These are phyloP conservation scores for Nomada ferruginata DNA, from an alignment of 2,888 invertebrate species.

Conservation along the genomic window DNA sequence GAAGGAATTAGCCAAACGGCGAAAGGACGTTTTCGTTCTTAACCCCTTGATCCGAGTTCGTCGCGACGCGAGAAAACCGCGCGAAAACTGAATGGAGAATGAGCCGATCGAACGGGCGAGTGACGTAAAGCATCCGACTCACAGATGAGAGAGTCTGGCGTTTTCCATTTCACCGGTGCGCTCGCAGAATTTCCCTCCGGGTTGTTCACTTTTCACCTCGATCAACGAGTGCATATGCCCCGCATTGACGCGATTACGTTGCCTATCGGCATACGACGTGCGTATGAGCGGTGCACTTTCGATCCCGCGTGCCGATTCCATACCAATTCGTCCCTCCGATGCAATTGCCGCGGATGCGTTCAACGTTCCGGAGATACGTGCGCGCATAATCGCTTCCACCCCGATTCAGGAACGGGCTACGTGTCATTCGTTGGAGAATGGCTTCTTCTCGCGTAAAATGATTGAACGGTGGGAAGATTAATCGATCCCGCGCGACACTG, in stretches of 20 bases:
- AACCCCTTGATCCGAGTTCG: neutral
- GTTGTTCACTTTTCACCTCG: constrained; percentile 75
- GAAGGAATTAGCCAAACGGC: no score
- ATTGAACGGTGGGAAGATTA: no score
- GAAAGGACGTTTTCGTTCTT: no score
- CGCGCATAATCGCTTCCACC: no score
- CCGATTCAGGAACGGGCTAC: no score
- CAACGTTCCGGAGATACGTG: no score
- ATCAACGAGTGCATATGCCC: constrained; percentile 62
- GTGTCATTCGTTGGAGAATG: neutral
- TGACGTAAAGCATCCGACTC: constrained; percentile 56
- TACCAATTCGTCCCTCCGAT: neutral
- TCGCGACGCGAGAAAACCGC: neutral
- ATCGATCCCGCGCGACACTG: no score
- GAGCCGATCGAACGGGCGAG: constrained; percentile 27
- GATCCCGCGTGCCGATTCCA: constrained; percentile 54
- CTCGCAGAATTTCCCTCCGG: constrained; percentile 61
- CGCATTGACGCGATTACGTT: constrained; percentile 46
- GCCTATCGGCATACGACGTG: constrained; percentile 25
- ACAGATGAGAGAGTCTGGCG: constrained; percentile 48
- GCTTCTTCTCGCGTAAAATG: no score
- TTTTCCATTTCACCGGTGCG: constrained; percentile 72
- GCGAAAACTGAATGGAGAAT: constrained; percentile 9
- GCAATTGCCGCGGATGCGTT: no score
- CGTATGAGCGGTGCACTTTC: constrained; percentile 46